Conservation (phyloP, 2,113 vertebrate species). For the Xiphophorus couchianus region DNA sequence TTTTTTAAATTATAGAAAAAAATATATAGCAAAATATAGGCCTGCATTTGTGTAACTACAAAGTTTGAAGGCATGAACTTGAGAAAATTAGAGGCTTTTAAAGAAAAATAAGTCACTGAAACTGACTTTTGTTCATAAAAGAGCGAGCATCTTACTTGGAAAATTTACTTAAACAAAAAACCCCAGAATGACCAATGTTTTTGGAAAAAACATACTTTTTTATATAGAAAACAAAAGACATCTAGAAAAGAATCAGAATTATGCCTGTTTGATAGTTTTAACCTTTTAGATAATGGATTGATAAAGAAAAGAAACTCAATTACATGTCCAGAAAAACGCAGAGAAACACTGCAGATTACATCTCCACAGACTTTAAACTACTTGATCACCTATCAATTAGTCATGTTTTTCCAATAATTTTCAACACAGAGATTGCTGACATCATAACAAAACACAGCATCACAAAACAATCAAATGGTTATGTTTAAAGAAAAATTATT, state of each 20-base stretch:
- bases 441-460: neutral
- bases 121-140: no score
- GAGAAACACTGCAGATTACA: neutral
- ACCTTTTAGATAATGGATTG: neutral
- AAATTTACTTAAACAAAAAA: no score
- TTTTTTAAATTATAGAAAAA: no score
- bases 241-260: neutral
- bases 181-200: no score
- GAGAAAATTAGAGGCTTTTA: no score
- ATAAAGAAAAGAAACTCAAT: neutral
- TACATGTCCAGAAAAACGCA: neutral
- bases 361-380: neutral
- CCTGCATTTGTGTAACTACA: no score
- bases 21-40: no score
- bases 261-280: neutral
- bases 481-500: no score
- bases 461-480: neutral
- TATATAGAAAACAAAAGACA: neutral
- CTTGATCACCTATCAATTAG: neutral
- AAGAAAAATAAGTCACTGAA: no score
- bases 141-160: no score
- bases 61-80: no score
- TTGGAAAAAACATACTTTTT: no score
- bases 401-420: neutral
- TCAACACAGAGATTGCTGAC: neutral